Base-by-base conservation (phyloP, 2,888 invertebrate genomes). In the Octodonta nipae region DNA sequence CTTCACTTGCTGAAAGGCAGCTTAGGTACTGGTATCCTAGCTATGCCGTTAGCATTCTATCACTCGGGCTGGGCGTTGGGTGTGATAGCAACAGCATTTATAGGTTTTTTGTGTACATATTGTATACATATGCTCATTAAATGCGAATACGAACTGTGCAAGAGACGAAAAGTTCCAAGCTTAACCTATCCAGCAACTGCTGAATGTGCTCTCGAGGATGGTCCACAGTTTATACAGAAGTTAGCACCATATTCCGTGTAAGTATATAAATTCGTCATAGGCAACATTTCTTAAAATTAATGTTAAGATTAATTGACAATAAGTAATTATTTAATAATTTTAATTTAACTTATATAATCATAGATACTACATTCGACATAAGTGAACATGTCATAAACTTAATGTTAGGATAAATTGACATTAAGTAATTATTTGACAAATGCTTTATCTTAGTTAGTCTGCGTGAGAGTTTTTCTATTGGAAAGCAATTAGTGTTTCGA, bases 51-150 rank as follows among this genome's bases (percentile, higher is more conserved):
- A 43, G 89, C 89, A 0, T 83, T 91, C 55, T 70, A 73, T 45
- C 75, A 89, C 55, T 73, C 89, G 0, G 91, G 91, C 2, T 77
- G 84, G 46, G 65, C 75, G 35, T 73, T 89, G 3, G 93, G 93
- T 6, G 55, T 76, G 2, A 63, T 84, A 12, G 86, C 87, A 5
- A 81, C 93, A 0, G 58, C 86, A 7, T 49, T 86, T 3, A 85
- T 96, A 45, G 93, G 92, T 1, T 59, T 83, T 13, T 71, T 95
- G 17, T 91, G 91, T 63, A 84, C 89, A 3, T 92, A 93, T 61
- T 93, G 93, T 56, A 91, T 95, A 62, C 87, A 92, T 56, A 68
- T 91, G 40, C 66, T 96, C 41, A 75, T 91, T 13, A 73, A 71
- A 52, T 68, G 74, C 1, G 71, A 77, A 55, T 78, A 76, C 50